Evolutionary conservation across 2,113 vertebrate species (phyloP).

Genomic region (Connochaetes taurinus): DNA sequence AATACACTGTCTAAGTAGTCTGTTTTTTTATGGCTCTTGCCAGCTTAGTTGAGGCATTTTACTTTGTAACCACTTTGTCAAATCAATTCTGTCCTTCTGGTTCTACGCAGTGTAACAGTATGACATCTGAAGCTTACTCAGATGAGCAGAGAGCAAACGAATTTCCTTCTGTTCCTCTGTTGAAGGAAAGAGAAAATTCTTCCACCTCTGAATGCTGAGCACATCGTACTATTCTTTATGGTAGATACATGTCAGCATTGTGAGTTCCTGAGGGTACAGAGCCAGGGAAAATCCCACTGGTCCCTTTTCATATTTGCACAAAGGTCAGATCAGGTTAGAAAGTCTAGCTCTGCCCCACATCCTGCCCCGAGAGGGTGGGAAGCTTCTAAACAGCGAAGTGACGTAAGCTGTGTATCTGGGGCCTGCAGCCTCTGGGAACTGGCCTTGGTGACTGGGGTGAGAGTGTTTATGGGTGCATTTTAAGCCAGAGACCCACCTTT

Average conservation of each 20-base stretch:
- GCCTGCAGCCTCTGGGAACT: neutral
- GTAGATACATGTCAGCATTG: neutral
- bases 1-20: neutral
- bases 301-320: neutral
- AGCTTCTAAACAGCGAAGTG: neutral
- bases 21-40: slow-evolving; percentile 6
- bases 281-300: neutral
- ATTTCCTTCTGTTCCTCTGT: neutral
- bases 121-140: neutral
- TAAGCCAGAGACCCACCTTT: neutral
- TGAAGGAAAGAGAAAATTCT: neutral
- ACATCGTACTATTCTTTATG: neutral
- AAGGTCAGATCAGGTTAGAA: neutral
- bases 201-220: neutral
- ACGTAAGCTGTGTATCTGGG: neutral
- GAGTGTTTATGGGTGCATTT: neutral
- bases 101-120: neutral
- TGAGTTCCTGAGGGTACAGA: neutral
- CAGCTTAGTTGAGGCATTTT: neutral
- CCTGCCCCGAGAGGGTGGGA: neutral
- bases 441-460: neutral
- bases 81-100: neutral
- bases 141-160: neutral
- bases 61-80: neutral
- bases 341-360: neutral